phyloP scores from a whole-genome alignment of 2,888 invertebrate genomes.

The Dastarcus helophoroides region DNA sequence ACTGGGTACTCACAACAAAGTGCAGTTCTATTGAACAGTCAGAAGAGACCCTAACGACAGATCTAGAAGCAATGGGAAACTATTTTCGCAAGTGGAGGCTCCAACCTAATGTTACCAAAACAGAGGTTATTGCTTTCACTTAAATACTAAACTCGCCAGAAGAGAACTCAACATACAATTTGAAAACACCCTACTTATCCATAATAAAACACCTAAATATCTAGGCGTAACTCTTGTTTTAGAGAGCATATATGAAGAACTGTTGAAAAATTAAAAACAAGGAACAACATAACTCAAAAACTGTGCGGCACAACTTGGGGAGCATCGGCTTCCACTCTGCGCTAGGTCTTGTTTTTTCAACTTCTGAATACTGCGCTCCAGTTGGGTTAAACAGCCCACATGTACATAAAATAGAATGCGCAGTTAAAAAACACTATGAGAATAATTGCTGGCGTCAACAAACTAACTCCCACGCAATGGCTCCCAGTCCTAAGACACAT shows the following conservation, averaged over 20 bases:
- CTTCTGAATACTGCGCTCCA: conserved; percentile 7
- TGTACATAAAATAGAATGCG: conserved; percentile 1
- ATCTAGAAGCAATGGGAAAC: neutral
- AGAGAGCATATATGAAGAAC: conserved; percentile 14
- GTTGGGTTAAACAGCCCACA: conserved; percentile 4
- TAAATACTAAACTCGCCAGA: conserved; percentile 1
- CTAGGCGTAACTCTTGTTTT: conserved; percentile 7
- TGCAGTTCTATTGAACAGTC: conserved; percentile 2
- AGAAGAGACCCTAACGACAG: too few relatives aligned
- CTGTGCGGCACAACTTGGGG: conserved; percentile 12
- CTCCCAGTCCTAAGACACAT: conserved; percentile 10
- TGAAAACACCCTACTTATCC: conserved; percentile 2
- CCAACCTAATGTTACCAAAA: conserved; percentile 4
- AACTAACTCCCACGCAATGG: conserved; percentile 10
- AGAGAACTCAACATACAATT: too few relatives aligned
- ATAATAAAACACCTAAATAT: conserved; percentile 4
- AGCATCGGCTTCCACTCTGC: conserved; percentile 8
- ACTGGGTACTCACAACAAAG: conserved; percentile 5
- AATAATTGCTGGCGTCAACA: conserved; percentile 4
- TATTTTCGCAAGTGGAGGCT: conserved; percentile 5
- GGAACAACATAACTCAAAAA: conserved; percentile 12
- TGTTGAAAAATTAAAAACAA: conserved; percentile 12
- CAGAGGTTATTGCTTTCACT: conserved; percentile 4
- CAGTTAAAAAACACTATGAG: conserved; percentile 5
- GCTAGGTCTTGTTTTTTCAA: conserved; percentile 9